phyloP scores from a whole-genome alignment of 2,888 invertebrate species.

The Drosophila antonietae region DNA sequence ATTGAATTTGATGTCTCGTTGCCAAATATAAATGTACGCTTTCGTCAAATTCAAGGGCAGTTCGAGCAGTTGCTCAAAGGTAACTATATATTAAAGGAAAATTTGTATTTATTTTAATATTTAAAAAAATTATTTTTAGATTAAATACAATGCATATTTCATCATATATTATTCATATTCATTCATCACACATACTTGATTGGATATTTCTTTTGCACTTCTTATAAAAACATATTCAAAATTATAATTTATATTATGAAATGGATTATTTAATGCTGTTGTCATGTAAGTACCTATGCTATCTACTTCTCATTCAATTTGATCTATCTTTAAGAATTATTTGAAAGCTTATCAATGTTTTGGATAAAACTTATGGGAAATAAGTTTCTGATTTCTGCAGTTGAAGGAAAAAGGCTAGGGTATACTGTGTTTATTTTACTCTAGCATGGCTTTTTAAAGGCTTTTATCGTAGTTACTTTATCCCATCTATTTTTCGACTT shows the following conservation, averaged over 20 bases:
- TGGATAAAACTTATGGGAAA: background rate
- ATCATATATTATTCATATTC: background rate
- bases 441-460: too few species aligned
- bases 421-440: background rate
- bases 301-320: too few species aligned
- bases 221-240: too few species aligned
- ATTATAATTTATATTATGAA: too few species aligned
- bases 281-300: background rate
- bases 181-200: background rate
- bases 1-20: slow-evolving; percentile 64
- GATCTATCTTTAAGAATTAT: background rate
- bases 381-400: accelerated
- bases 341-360: background rate
- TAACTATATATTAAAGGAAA: background rate
- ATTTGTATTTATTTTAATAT: background rate
- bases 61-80: slow-evolving; percentile 3
- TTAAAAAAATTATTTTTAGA: background rate
- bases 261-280: background rate
- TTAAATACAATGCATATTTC: background rate
- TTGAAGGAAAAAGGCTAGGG: background rate
- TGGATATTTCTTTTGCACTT: background rate
- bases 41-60: slow-evolving; percentile 29
- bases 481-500: too few species aligned
- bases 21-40: slow-evolving; percentile 26
- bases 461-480: too few species aligned